Evolutionary conservation across 2,113 vertebrate species (phyloP).

Genomic region (Amia ocellicauda): DNA sequence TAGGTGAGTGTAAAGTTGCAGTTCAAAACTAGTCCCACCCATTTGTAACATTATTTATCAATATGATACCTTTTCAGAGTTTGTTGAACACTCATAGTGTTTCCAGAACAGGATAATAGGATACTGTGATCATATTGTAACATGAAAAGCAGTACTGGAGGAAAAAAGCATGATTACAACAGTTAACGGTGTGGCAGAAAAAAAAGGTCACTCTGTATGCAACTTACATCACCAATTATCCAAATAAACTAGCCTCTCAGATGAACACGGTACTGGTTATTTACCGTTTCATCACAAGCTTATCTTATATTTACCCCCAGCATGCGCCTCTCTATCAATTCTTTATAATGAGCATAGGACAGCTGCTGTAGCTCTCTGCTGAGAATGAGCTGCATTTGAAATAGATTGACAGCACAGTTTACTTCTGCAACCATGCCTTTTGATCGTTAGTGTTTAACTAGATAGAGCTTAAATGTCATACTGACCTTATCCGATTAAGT

Average conservation of each 20-base stretch:
- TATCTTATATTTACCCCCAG: not conserved
- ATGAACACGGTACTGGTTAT: not conserved
- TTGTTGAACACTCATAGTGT: too few relatives aligned
- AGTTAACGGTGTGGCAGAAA: too few relatives aligned
- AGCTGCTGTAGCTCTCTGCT: not conserved
- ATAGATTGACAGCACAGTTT: not conserved
- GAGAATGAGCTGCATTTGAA: not conserved
- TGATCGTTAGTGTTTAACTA: not conserved
- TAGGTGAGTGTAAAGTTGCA: too few relatives aligned
- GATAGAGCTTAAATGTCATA: not conserved
- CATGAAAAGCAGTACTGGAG: too few relatives aligned
- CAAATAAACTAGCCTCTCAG: not conserved
- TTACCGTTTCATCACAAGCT: not conserved
- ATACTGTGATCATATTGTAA: too few relatives aligned
- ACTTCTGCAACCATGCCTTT: not conserved
- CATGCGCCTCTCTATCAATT: not conserved
- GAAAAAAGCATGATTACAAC: too few relatives aligned
- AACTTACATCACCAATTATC: too few relatives aligned
- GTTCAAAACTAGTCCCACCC: too few relatives aligned
- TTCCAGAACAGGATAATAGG: too few relatives aligned
- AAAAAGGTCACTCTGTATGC: too few relatives aligned
- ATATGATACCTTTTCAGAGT: too few relatives aligned
- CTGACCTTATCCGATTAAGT: not conserved
- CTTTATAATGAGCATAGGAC: not conserved
- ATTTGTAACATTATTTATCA: too few relatives aligned